Conservation (phyloP, 2,888 invertebrate species). For the Hofmannophila pseudospretella region DNA sequence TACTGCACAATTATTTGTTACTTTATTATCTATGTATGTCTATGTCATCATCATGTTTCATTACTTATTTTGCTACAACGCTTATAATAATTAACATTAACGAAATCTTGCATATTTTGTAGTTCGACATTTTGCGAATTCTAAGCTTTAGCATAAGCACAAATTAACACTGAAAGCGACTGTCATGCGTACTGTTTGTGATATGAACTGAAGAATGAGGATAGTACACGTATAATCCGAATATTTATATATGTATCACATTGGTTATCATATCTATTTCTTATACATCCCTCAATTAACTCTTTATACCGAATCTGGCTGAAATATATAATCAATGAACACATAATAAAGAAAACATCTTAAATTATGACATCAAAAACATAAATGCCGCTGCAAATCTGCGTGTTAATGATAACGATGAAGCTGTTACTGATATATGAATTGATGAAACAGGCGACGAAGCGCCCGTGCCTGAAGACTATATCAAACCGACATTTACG, state of each 20-base stretch:
- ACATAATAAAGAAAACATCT: conserved; percentile 72
- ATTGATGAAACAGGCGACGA: conserved; percentile 87
- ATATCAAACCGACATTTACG: conserved; percentile 98
- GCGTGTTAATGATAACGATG: conserved; percentile 31
- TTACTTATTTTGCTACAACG: conserved; percentile 35
- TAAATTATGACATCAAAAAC: conserved; percentile 45
- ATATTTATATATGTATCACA: conserved; percentile 44
- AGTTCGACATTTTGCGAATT: conserved; percentile 45
- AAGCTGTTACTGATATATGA: conserved; percentile 39
- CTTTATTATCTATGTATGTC: conserved; percentile 19
- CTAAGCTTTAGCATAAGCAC: conserved; percentile 66
- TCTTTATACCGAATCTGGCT: conserved; percentile 38
- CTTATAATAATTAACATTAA: conserved; percentile 51
- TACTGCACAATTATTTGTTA: conserved; percentile 18
- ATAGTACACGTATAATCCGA: conserved; percentile 42
- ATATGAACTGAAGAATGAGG: conserved; percentile 42
- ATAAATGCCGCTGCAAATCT: conserved; percentile 47
- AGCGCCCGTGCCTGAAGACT: conserved; percentile 94
- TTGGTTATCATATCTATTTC: conserved; percentile 44
- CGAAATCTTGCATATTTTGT: conserved; percentile 31
- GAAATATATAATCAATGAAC: conserved; percentile 32
- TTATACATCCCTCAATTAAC: conserved; percentile 61
- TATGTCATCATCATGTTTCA: conserved; percentile 24
- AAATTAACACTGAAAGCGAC: conserved; percentile 56
- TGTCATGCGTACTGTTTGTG: conserved; percentile 73